Evolutionary conservation across 2,797 vertebrate genomes (phyloP).

Genomic region (Enteromius radiatus): DNA sequence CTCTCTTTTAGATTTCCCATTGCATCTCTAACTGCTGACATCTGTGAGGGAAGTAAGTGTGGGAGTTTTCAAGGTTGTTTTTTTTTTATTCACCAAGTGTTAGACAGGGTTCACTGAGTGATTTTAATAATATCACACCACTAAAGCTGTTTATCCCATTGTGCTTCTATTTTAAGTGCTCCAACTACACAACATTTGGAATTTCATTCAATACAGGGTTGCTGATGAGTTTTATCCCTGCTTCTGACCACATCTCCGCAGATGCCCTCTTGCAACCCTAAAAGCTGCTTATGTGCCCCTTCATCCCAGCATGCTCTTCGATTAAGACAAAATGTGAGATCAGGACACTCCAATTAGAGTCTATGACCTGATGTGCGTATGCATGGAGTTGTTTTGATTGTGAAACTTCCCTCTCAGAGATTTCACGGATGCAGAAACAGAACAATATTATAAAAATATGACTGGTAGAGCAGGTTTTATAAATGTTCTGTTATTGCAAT

Average conservation of each 20-base stretch:
- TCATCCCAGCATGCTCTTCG: slow-evolving; percentile 56
- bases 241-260: slow-evolving; percentile 45
- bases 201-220: slow-evolving; percentile 17
- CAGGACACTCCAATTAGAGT: slow-evolving; percentile 39
- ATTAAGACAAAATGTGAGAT: slow-evolving; percentile 66
- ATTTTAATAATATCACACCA: slow-evolving; percentile 21
- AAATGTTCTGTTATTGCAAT: neutral
- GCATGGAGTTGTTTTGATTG: neutral
- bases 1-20: slow-evolving; percentile 65
- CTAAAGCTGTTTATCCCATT: neutral
- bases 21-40: slow-evolving; percentile 65
- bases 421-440: neutral
- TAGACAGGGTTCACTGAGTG: neutral
- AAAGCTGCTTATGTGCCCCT: slow-evolving; percentile 67
- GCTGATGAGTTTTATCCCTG: slow-evolving; percentile 58
- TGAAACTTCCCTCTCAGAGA: neutral
- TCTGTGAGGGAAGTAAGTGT: slow-evolving; percentile 67
- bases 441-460: neutral
- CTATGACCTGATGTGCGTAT: neutral
- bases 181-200: slow-evolving; percentile 1
- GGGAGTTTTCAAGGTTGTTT: neutral
- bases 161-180: neutral
- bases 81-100: neutral
- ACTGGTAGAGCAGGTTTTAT: neutral
- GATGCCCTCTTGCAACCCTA: slow-evolving; percentile 41